Evolutionary conservation across 2,113 vertebrate genomes (phyloP).

Genomic region (Leuciscus idus): DNA sequence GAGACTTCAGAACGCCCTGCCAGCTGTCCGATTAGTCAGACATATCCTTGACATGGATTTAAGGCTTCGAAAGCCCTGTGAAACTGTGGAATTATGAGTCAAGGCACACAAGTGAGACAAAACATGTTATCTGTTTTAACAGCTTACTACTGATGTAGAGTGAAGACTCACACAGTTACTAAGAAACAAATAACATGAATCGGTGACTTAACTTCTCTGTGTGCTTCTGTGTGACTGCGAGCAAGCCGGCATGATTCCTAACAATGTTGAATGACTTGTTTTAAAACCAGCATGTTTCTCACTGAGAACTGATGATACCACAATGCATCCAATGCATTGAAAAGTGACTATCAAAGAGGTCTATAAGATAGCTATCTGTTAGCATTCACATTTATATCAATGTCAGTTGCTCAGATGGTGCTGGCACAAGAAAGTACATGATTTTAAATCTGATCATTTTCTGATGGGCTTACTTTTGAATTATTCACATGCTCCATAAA

Average conservation of each 20-base stretch:
- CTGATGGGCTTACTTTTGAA: background rate
- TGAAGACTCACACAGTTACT: background rate
- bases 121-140: background rate
- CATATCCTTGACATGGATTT: conserved; percentile 6
- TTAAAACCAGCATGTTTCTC: background rate
- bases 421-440: background rate
- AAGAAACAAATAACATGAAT: conserved; percentile 5
- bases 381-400: background rate
- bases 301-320: background rate
- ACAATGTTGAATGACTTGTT: background rate
- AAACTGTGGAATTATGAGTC: conserved; percentile 16
- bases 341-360: background rate
- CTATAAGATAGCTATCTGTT: background rate
- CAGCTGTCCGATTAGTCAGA: conserved; percentile 21
- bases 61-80: background rate
- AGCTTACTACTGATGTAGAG: background rate
- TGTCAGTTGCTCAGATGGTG: background rate
- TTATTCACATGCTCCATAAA: background rate
- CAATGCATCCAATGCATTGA: background rate
- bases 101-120: background rate
- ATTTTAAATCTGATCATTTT: background rate
- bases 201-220: background rate
- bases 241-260: background rate
- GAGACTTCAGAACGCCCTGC: background rate
- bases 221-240: background rate